Conservation (phyloP, 1,140 invertebrate species). For the Drosophila kepulauana region DNA sequence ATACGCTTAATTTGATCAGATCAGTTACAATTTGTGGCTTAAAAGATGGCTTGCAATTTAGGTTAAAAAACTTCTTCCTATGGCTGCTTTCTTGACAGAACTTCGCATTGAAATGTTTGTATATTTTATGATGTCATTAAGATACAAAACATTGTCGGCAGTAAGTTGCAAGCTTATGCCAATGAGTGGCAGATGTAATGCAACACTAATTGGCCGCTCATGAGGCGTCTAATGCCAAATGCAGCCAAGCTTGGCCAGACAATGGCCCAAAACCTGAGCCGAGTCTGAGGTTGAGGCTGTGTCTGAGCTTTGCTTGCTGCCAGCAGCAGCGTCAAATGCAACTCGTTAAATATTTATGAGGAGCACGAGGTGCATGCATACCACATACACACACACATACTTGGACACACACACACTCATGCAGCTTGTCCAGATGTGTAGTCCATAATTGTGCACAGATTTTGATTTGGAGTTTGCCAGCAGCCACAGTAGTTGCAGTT, state of each 20-base stretch:
- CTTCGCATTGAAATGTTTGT: slow-evolving; percentile 40
- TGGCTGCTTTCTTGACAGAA: slow-evolving; percentile 7
- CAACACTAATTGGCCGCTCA: slow-evolving; percentile 82
- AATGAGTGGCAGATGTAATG: slow-evolving; percentile 77
- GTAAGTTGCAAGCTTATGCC: slow-evolving; percentile 34
- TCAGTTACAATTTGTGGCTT: no score
- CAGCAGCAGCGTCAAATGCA: slow-evolving; percentile 65
- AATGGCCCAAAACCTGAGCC: slow-evolving; percentile 19
- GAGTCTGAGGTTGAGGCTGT: no score
- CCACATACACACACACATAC: slow-evolving; percentile 36
- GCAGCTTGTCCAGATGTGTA: slow-evolving; percentile 72
- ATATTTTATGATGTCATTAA: slow-evolving; percentile 38
- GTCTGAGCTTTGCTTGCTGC: not conserved
- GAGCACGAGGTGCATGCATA: slow-evolving; percentile 72
- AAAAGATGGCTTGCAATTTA: no score
- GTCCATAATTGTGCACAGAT: slow-evolving; percentile 79
- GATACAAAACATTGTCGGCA: slow-evolving; percentile 46
- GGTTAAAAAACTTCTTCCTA: not conserved
- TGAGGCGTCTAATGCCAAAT: slow-evolving; percentile 77
- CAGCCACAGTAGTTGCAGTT: slow-evolving; percentile 11
- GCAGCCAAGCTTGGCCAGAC: slow-evolving; percentile 53
- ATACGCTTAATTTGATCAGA: no score
- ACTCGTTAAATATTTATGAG: slow-evolving; percentile 83
- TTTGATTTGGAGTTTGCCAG: slow-evolving; percentile 71
- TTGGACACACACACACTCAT: slow-evolving; percentile 21